These are phyloP conservation scores for Podarcis muralis DNA, from an alignment of 2,113 vertebrate species.

Conservation along the genomic window DNA sequence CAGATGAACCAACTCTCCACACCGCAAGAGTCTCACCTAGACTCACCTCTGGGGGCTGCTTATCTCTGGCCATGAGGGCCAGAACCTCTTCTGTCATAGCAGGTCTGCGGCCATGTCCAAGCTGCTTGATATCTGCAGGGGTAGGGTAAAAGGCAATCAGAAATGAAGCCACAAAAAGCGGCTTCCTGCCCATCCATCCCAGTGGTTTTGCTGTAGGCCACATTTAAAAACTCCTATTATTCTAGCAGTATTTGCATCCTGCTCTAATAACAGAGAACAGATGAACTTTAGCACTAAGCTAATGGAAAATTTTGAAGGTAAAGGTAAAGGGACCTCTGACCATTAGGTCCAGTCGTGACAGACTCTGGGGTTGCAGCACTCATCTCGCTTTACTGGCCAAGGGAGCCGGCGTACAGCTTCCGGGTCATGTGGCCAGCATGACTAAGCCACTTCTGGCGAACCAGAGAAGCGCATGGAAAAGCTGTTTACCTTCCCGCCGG, in stretches of 20 bases:
- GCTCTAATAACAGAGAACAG: constrained; percentile 58
- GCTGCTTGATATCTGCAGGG: constrained; percentile 78
- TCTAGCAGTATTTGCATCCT: constrained; percentile 66
- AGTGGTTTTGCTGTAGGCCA: not conserved
- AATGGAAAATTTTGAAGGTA: not conserved
- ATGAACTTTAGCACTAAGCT: not conserved
- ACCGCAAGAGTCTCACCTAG: not conserved
- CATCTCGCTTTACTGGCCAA: no score
- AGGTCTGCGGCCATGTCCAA: constrained; percentile 74
- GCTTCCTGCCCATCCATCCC: not conserved
- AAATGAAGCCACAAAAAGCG: not conserved
- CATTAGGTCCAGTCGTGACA: no score
- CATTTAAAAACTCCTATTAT: constrained; percentile 45
- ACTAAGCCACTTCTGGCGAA: no score
- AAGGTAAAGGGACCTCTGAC: no score
- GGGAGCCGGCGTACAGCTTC: no score
- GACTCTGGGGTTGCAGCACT: no score
- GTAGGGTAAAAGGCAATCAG: not conserved
- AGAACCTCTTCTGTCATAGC: constrained; percentile 83
- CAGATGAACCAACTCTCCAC: not conserved
- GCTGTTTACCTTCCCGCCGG: no score
- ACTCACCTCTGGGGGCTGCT: constrained; percentile 84
- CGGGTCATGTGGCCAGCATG: no score
- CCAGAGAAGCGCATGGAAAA: no score
- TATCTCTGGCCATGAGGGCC: constrained; percentile 88